Percentiles rank a stretch among this genome's conserved stretches.
phyloP scores from a whole-genome alignment of 2,888 invertebrate species.

The Merodon equestris region DNA sequence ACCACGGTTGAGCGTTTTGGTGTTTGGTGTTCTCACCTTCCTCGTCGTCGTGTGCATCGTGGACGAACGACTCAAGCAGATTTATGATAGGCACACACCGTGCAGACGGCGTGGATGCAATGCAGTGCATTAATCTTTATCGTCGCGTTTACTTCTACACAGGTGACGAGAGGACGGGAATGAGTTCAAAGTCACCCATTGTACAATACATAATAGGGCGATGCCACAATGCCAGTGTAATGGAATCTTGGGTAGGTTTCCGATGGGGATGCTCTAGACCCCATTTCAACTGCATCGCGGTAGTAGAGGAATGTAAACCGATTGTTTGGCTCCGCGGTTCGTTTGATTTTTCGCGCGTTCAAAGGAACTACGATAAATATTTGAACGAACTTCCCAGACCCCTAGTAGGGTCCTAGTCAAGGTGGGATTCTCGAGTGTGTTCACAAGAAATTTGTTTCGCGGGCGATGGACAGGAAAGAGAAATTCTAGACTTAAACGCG shows the following conservation, averaged over 20 bases:
- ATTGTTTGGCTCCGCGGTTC: constrained; percentile 58
- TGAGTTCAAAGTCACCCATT: constrained; percentile 38
- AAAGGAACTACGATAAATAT: constrained; percentile 64
- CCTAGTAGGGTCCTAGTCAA: too few species aligned
- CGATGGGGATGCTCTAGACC: constrained; percentile 24
- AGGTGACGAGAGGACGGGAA: constrained; percentile 29
- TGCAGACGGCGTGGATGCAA: background rate
- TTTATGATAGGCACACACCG: constrained; percentile 46
- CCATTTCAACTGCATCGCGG: constrained; percentile 49
- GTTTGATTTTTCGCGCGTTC: constrained; percentile 66
- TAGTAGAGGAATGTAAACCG: constrained; percentile 53
- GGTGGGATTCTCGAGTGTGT: too few species aligned
- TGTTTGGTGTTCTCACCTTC: constrained; percentile 66
- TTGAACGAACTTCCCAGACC: constrained; percentile 67
- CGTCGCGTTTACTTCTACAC: constrained; percentile 48
- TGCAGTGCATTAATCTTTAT: constrained; percentile 6
- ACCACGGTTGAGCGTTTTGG: constrained; percentile 14
- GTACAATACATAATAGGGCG: background rate
- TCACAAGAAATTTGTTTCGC: too few species aligned
- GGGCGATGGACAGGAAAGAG: constrained; percentile 16
- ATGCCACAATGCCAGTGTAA: background rate
- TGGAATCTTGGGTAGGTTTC: constrained; percentile 2
- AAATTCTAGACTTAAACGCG: constrained; percentile 60
- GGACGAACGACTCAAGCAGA: constrained; percentile 41
- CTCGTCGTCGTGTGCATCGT: constrained; percentile 25